Evolutionary conservation across 1,140 invertebrate species (phyloP), one percentile per base, ranked within the genome.

Genomic region (Monomorium pharaonis): DNA sequence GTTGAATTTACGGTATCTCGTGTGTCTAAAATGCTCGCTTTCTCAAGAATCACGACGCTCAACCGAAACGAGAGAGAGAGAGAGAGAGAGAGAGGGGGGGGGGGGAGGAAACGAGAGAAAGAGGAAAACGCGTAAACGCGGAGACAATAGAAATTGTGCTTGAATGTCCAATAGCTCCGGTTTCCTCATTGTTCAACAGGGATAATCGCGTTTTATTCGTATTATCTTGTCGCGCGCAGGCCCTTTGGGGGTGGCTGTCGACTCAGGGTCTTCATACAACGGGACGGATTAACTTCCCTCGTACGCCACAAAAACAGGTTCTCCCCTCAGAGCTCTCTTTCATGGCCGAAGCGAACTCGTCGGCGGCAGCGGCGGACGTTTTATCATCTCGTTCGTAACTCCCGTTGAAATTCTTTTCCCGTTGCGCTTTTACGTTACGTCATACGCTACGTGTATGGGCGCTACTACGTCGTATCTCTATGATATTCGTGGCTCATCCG

Each of bases 181-280:
- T 74, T 63, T 74, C 33, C 69, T 69, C 70, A 83, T 83, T 72
- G 85, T 84, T 69, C 70, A 76, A 69, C 27, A 10, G 69, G 24
- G 70, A 86, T 76, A 85, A 87, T 87, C 83, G 37, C 54, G 70
- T 87, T 87, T 85, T 84, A 85, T 76, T 84, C 62, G 60, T 56
- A 87, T 85, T 84, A 87, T 87, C 81, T 84, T 85, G 80, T 58
- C 60, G 27, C 27, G 42, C 56, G 14, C 60, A 65, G 63, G 60
- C 58, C 47, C 70, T 84, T 75, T 18, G 47, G 51, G 54, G 51
- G 37, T 37, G 49, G 72, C 12, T 27, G 76, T 44, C 77, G 78
- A 74, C 67, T 83, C 65, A 54, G 47, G 77, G 37, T 74, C 67
- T 83, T 83, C 67, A 44, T 74, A 70, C 65, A 70, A 44, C 51